phyloP scores from a whole-genome alignment of 2,888 invertebrate genomes.

The Rhagophthalmus giganteus region DNA sequence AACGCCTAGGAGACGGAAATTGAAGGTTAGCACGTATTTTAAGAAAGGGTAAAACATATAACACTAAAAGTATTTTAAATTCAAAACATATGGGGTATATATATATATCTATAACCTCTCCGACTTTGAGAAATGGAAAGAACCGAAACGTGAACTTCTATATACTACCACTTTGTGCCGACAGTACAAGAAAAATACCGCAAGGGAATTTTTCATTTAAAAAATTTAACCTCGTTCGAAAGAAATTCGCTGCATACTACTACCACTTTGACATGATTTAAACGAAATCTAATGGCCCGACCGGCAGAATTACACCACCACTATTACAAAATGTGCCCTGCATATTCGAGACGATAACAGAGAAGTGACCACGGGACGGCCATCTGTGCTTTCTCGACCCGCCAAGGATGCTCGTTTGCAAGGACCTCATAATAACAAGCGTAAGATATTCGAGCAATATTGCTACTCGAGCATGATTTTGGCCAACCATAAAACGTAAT shows the following conservation, averaged over 20 bases:
- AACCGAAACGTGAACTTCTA: constrained; percentile 14
- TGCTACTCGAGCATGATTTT: constrained; percentile 12
- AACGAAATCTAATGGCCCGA: constrained; percentile 20
- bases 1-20: constrained; percentile 3
- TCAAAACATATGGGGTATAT: constrained; percentile 19
- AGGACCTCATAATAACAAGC: constrained; percentile 15
- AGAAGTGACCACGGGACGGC: constrained; percentile 21
- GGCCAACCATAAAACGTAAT: constrained; percentile 14
- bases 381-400: constrained; percentile 13
- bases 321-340: constrained; percentile 20
- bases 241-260: constrained; percentile 15
- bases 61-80: constrained; percentile 20
- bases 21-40: constrained; percentile 1
- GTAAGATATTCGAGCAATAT: constrained; percentile 17
- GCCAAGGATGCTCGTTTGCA: constrained; percentile 17
- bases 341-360: constrained; percentile 24
- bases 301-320: constrained; percentile 20
- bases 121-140: constrained; percentile 28
- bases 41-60: constrained; percentile 9
- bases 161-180: constrained; percentile 11
- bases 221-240: constrained; percentile 8
- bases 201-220: constrained; percentile 27
- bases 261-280: constrained; percentile 21
- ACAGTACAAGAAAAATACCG: constrained; percentile 22
- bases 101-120: constrained; percentile 6